phyloP scores from a whole-genome alignment of 2,113 vertebrate genomes.

The Lepus europaeus region DNA sequence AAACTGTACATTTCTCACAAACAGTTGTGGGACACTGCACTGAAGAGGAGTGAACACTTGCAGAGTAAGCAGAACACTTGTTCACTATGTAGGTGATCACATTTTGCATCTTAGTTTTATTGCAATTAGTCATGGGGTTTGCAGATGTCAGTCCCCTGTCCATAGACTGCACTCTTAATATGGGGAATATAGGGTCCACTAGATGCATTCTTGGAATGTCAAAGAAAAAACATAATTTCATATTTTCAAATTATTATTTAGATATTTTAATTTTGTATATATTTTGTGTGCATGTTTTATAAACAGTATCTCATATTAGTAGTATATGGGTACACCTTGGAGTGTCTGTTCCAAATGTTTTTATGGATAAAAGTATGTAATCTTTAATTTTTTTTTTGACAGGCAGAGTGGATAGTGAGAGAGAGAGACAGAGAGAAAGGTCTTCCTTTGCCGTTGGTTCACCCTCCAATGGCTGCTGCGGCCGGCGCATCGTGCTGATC shows the following conservation, averaged over 20 bases:
- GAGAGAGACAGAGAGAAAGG: too few species aligned
- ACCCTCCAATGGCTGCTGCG: too few species aligned
- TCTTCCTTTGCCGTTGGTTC: too few species aligned
- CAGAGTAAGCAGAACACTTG: background rate
- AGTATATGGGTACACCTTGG: background rate
- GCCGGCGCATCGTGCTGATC: too few species aligned
- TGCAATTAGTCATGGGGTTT: background rate
- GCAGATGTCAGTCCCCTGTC: background rate
- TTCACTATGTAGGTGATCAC: background rate
- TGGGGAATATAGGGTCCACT: background rate
- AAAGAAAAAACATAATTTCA: background rate
- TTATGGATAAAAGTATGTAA: background rate
- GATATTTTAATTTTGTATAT: background rate
- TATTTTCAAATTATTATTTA: background rate
- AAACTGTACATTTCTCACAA: background rate
- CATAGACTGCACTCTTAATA: background rate
- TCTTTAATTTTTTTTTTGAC: background rate
- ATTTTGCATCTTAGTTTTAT: background rate
- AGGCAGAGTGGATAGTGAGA: too few species aligned
- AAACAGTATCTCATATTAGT: background rate
- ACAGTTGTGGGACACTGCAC: background rate
- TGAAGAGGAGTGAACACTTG: background rate
- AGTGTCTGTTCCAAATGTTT: background rate
- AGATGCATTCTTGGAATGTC: background rate
- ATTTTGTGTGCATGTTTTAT: background rate